Evolutionary conservation across 2,888 invertebrate genomes (phyloP), one percentile per base, ranked within the genome.

Genomic region (Lobophora halterata): DNA sequence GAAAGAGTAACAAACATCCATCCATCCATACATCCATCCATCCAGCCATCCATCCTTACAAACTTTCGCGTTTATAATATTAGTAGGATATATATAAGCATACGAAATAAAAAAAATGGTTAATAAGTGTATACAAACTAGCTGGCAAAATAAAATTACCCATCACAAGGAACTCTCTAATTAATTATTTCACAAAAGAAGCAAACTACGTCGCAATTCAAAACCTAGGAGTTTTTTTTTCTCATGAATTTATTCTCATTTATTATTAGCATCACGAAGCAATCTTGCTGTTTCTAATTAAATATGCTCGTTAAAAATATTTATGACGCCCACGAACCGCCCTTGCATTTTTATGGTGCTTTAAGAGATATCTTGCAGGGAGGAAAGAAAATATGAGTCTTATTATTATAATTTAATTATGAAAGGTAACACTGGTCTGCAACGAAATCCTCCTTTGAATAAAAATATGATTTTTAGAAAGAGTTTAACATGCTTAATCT

Each of bases 221-320:
- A 29, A 28, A 23, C 23, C 20, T 47, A 49, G 41, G 42, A 31
- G 51, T 55, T 52, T 52, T 50, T n/a, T 55, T 52, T 43, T 51
- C 46, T 48, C 49, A 50, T 44, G 30, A 47, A 54, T 53, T 55
- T 52, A 59, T 57, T 49, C 65, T 68, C 60, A 66, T 67, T 65
- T 59, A 58, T 51, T 47, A 68, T 61, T 60, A 51, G 54, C 58
- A 64, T 66, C 66, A 67, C 64, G 46, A 44, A 51, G 49, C 52
- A 46, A 63, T 65, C 62, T 60, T 60, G 58, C 57, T 56, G 63
- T 51, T 52, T 71, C 70, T 77, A 76, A 79, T 79, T 71, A 71
- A 81, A 82, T 79, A 76, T 68, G 71, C 70, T 67, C 72, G 74
- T 83, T 82, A 81, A 83, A 75, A 79, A 79, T 82, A 81, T 85